Percentiles rank a stretch among this genome's conserved stretches.
These are phyloP conservation scores for Lepas anatifera DNA, from an alignment of 2,888 invertebrate genomes.

Conservation along the genomic window DNA sequence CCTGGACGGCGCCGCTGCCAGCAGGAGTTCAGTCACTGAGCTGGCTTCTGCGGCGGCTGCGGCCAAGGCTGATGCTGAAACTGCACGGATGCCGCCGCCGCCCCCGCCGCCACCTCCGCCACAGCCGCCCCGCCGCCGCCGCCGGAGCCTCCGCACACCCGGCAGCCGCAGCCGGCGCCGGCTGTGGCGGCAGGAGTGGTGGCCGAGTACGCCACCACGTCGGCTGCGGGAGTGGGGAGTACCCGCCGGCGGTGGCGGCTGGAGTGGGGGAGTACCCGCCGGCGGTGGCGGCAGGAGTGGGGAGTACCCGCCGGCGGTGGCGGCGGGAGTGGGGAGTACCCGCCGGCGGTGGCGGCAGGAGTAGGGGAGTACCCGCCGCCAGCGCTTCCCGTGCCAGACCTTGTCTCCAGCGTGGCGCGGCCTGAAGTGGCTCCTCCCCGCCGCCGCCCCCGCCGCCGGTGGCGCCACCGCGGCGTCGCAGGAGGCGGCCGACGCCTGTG, in stretches of 20 bases:
- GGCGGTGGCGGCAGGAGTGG: too few relatives aligned
- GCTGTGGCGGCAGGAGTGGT: too few relatives aligned
- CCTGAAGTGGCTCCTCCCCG: not conserved
- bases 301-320: too few relatives aligned
- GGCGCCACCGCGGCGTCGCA: not conserved
- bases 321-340: too few relatives aligned
- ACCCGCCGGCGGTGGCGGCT: not conserved
- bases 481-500: not conserved
- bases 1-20: not conserved
- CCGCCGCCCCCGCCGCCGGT: not conserved
- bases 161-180: not conserved
- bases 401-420: not conserved
- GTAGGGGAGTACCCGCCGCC: too few relatives aligned
- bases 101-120: not conserved
- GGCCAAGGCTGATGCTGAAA: too few relatives aligned
- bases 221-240: too few relatives aligned
- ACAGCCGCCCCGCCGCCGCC: not conserved
- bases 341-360: not conserved
- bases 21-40: constrained; percentile 30
- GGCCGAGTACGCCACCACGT: too few relatives aligned
- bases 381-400: not conserved
- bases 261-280: too few relatives aligned
- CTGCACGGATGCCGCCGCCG: constrained; percentile 48
- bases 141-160: not conserved
- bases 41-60: constrained; percentile 20